phyloP scores from a whole-genome alignment of 2,888 invertebrate genomes.

The Mythimna lalbum region DNA sequence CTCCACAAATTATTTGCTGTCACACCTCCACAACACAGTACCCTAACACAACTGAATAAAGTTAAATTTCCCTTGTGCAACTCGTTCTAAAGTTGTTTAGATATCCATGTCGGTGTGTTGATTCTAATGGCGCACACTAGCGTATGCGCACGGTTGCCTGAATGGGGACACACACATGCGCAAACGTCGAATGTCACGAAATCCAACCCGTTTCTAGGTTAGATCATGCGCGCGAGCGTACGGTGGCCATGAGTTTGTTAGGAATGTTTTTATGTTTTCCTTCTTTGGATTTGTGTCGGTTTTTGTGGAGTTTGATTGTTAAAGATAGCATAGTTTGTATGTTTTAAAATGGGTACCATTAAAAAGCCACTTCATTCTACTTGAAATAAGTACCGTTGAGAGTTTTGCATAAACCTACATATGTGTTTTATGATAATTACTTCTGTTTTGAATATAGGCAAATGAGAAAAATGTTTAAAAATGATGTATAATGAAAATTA shows the following conservation, averaged over 20 bases:
- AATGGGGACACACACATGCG: constrained; percentile 78
- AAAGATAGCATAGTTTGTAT: not conserved
- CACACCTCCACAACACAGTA: constrained; percentile 53
- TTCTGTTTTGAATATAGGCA: not conserved
- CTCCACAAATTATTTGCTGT: constrained; percentile 69
- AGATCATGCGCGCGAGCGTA: constrained; percentile 83
- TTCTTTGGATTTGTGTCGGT: constrained; percentile 28
- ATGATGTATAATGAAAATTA: not conserved
- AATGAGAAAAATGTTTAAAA: not conserved
- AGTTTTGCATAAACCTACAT: not conserved
- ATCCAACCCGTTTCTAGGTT: constrained; percentile 89
- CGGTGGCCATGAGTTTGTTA: constrained; percentile 71
- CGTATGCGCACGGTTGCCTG: constrained; percentile 66
- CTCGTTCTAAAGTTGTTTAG: constrained; percentile 54
- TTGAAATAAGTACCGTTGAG: not conserved
- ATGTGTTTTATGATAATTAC: not conserved
- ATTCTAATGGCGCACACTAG: constrained; percentile 69
- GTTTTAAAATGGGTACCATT: not conserved
- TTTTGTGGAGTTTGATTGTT: constrained; percentile 6
- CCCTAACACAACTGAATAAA: constrained; percentile 58
- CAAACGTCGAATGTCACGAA: constrained; percentile 85
- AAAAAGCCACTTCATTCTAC: not conserved
- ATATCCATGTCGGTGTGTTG: constrained; percentile 70
- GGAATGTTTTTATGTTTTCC: constrained; percentile 59
- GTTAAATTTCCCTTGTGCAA: constrained; percentile 57